Evolutionary conservation across 1,140 invertebrate genomes (phyloP).

Genomic region (Platorchestia sp.): DNA sequence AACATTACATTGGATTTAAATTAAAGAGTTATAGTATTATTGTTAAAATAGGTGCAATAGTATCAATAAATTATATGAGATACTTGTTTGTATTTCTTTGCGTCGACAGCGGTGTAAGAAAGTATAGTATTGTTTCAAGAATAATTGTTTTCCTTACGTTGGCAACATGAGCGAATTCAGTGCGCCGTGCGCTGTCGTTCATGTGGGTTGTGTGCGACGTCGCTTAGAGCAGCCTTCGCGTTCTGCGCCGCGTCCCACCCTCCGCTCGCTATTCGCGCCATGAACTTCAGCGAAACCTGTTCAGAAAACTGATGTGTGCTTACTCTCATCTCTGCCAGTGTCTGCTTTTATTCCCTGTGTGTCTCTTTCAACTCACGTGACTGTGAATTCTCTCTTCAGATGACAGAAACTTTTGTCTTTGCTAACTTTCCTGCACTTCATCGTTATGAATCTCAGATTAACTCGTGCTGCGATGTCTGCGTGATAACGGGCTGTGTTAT

Average conservation of each 20-base stretch:
- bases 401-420: not conserved
- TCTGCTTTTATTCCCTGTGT: conserved; percentile 2
- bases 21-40: not conserved
- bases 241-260: not conserved
- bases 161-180: not conserved
- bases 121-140: not conserved
- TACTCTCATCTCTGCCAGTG: conserved; percentile 12
- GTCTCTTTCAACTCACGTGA: not conserved
- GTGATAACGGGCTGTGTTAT: not conserved
- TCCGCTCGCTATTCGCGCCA: conserved; percentile 25
- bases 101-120: not conserved
- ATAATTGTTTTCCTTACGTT: not conserved
- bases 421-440: not conserved
- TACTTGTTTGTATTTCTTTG: not conserved
- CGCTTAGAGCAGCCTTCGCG: not conserved
- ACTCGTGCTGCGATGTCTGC: not conserved
- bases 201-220: not conserved
- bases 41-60: not conserved
- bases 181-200: conserved; percentile 18
- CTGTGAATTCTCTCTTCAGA: not conserved
- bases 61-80: not conserved
- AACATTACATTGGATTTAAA: not conserved
- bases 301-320: conserved; percentile 42
- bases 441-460: not conserved
- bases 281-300: conserved; percentile 37